Percentiles rank a stretch among this genome's conserved stretches.
These are phyloP conservation scores for Panopea generosa DNA, from an alignment of 2,888 invertebrate species.

Conservation along the genomic window DNA sequence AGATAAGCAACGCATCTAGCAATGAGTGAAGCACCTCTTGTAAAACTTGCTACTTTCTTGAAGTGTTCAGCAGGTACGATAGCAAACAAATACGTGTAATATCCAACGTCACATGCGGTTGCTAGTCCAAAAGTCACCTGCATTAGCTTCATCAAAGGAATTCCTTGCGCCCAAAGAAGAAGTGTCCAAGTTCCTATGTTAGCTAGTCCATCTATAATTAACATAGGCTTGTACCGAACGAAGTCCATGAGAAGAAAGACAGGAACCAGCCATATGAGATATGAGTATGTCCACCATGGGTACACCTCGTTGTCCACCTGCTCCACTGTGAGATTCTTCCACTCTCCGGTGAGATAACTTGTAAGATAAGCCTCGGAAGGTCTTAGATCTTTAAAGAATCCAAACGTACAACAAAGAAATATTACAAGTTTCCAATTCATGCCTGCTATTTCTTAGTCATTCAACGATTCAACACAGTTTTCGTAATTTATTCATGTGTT, in stretches of 20 bases:
- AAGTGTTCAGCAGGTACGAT: constrained; percentile 92
- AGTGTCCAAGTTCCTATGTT: constrained; percentile 91
- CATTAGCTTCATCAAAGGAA: constrained; percentile 90
- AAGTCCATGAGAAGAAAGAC: constrained; percentile 94
- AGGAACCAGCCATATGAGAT: constrained; percentile 89
- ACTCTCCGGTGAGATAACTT: constrained; percentile 53
- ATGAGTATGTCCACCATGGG: constrained; percentile 94
- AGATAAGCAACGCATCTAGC: constrained; percentile 93
- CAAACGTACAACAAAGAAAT: constrained; percentile 50
- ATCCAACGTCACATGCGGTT: constrained; percentile 95
- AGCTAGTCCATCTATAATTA: constrained; percentile 91
- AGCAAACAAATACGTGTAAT: constrained; percentile 97
- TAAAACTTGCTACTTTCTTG: constrained; percentile 93
- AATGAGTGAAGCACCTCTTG: constrained; percentile 92
- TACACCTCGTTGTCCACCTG: constrained; percentile 88
- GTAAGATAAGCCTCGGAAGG: constrained; percentile 68
- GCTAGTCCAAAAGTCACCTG: constrained; percentile 94
- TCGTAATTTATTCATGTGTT: too few relatives aligned
- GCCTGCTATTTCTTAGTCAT: too few relatives aligned
- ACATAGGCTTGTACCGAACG: constrained; percentile 93
- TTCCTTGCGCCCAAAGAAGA: constrained; percentile 90
- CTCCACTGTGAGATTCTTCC: constrained; percentile 55
- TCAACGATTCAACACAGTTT: too few relatives aligned
- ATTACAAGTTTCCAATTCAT: constrained; percentile 52
- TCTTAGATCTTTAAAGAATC: constrained; percentile 61